Evolutionary conservation across 1,140 invertebrate genomes (phyloP).

Genomic region (Pseudomyrmex cubaensis): DNA sequence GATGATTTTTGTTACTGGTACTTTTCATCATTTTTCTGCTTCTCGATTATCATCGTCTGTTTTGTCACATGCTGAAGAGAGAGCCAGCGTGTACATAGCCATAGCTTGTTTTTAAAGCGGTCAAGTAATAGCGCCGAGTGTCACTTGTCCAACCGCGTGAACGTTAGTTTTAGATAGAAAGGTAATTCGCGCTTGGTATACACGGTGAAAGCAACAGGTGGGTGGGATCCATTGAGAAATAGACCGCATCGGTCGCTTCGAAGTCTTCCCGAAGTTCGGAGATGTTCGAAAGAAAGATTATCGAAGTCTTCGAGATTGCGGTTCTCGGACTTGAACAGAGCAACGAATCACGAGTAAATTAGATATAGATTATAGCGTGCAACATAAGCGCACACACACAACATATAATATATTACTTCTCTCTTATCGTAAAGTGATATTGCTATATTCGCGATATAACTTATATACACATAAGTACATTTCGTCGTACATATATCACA

Average conservation of each 20-base stretch:
- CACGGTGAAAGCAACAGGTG: conserved; percentile 65
- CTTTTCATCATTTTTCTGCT: background rate
- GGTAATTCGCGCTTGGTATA: conserved; percentile 23
- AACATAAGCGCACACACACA: background rate
- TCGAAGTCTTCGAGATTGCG: background rate
- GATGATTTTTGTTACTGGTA: background rate
- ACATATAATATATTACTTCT: conserved; percentile 4
- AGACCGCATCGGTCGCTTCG: conserved; percentile 38
- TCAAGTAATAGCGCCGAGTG: background rate
- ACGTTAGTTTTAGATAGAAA: conserved; percentile 53
- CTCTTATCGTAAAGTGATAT: background rate
- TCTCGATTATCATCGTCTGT: background rate
- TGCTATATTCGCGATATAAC: too few species aligned
- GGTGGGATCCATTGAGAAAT: conserved; percentile 39
- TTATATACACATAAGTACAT: too few species aligned
- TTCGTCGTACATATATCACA: too few species aligned
- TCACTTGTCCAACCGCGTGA: background rate
- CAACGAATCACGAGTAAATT: background rate
- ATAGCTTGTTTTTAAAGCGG: background rate
- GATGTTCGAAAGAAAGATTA: conserved; percentile 20
- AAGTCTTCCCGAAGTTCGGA: conserved; percentile 24
- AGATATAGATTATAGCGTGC: background rate
- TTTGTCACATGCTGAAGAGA: background rate
- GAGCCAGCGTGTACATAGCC: background rate
- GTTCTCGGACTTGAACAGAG: background rate